Percentiles rank a stretch among this genome's conserved stretches.
Evolutionary conservation across 2,113 vertebrate species (phyloP).

Genomic region (Lutjanus erythropterus): DNA sequence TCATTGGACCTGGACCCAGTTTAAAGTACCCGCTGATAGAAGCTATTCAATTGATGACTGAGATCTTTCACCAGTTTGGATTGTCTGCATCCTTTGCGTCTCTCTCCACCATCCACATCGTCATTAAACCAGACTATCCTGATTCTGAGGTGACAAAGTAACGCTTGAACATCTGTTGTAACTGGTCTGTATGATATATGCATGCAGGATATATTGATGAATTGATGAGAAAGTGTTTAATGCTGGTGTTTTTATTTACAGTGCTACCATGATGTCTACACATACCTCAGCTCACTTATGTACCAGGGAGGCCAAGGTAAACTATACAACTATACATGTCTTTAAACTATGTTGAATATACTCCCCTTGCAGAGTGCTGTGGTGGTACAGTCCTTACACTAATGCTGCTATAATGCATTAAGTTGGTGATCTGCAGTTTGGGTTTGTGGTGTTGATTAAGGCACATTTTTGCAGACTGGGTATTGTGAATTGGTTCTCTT

Average conservation of each 20-base stretch:
- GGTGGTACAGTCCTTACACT: too few species aligned
- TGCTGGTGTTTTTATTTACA: conserved; percentile 31
- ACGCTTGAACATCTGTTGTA: fast-evolving
- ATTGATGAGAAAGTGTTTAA: not conserved
- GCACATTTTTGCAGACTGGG: too few species aligned
- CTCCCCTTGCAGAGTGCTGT: too few species aligned
- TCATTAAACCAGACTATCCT: conserved; percentile 70
- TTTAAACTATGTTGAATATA: too few species aligned
- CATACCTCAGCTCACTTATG: conserved; percentile 49
- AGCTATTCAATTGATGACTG: conserved; percentile 65
- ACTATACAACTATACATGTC: too few species aligned
- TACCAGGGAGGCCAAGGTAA: conserved; percentile 62
- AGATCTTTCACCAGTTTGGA: conserved; percentile 64
- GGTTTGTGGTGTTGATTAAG: too few species aligned
- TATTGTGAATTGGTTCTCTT: too few species aligned
- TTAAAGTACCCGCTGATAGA: conserved; percentile 53
- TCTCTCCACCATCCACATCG: conserved; percentile 68
- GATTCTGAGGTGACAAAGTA: conserved; percentile 64
- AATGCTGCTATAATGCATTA: too few species aligned
- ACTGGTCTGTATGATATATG: not conserved
- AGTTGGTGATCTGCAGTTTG: too few species aligned
- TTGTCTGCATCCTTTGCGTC: conserved; percentile 7
- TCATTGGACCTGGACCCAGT: conserved; percentile 73
- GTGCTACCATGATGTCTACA: conserved; percentile 57
- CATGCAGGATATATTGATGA: not conserved